Percentiles rank a stretch among this genome's conserved stretches.
Conservation (phyloP, 2,888 invertebrate genomes). For the Glaucopsyche alexis region DNA sequence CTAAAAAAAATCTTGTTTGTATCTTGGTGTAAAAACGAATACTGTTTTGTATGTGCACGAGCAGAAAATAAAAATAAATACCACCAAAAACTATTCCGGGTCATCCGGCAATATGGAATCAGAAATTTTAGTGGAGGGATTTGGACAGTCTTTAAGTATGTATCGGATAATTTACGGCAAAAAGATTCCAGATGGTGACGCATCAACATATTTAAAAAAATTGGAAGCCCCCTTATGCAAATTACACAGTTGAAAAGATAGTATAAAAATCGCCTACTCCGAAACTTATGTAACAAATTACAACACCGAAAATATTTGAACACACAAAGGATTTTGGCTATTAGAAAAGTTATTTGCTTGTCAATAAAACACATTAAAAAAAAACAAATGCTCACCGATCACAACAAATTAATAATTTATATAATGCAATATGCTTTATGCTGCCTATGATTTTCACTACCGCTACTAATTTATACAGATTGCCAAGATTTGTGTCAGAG, state of each 20-base stretch:
- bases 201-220: background rate
- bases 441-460: too few species aligned
- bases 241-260: slow-evolving; percentile 14
- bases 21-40: slow-evolving; percentile 13
- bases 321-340: background rate
- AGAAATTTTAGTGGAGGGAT: slow-evolving; percentile 1
- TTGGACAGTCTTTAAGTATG: background rate
- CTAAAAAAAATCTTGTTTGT: too few species aligned
- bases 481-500: background rate
- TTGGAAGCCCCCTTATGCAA: background rate
- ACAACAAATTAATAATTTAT: background rate
- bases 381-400: background rate
- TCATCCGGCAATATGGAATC: slow-evolving; percentile 9
- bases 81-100: slow-evolving; percentile 4
- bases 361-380: background rate
- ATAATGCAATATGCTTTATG: background rate
- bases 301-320: background rate
- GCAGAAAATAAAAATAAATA: background rate
- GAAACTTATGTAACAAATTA: slow-evolving; percentile 3
- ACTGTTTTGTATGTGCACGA: background rate
- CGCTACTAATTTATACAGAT: too few species aligned
- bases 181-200: slow-evolving; percentile 4
- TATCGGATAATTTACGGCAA: slow-evolving; percentile 9
- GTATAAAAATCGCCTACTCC: background rate
- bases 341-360: background rate